Evolutionary conservation across 2,797 vertebrate species (phyloP).

Genomic region (Buceros bicornis): DNA sequence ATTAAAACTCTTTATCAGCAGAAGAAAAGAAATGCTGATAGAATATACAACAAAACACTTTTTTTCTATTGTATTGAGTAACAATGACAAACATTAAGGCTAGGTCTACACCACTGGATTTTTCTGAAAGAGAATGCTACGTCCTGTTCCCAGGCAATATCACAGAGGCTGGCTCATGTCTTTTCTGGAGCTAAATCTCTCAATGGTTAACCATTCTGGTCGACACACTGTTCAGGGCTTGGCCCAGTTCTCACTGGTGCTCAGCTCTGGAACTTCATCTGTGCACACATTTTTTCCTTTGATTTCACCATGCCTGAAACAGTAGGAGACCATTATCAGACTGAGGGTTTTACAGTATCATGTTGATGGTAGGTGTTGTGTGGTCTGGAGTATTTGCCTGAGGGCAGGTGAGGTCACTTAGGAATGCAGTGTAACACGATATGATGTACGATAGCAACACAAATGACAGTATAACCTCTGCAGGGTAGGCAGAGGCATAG

Average conservation of each 20-base stretch:
- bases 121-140: neutral
- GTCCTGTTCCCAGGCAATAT: neutral
- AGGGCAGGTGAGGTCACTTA: neutral
- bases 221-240: neutral
- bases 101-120: neutral
- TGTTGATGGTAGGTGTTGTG: neutral
- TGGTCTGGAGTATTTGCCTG: neutral
- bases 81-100: neutral
- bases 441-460: neutral
- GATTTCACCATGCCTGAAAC: neutral
- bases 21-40: neutral
- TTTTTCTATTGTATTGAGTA: neutral
- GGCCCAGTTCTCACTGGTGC: neutral
- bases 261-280: neutral
- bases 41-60: neutral
- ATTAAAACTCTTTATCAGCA: neutral
- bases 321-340: neutral
- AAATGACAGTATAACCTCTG: neutral
- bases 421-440: neutral
- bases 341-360: neutral
- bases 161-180: neutral
- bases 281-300: no score
- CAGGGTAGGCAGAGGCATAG: neutral
- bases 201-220: neutral
- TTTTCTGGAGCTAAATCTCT: neutral